Evolutionary conservation across 2,797 vertebrate genomes (phyloP).

Genomic region (Avahi laniger): DNA sequence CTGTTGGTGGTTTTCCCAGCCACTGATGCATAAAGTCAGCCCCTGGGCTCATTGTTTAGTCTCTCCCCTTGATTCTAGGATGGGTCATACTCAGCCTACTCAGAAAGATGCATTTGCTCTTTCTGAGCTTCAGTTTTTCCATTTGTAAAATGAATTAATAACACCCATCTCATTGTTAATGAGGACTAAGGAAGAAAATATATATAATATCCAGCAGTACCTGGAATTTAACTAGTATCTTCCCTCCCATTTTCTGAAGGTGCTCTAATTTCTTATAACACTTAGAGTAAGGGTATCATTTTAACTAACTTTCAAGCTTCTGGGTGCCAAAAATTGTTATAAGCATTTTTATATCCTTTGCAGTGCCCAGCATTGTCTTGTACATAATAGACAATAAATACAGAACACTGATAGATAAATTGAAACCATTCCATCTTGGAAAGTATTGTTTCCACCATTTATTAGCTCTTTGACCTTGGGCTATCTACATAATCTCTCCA

Average conservation of each 20-base stretch:
- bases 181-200: not conserved
- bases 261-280: not conserved
- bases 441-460: not conserved
- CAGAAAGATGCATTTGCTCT: not conserved
- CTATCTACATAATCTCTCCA: not conserved
- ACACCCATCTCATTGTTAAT: not conserved
- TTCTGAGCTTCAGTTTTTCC: not conserved
- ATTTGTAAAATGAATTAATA: conserved; percentile 20
- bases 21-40: not conserved
- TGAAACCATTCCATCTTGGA: not conserved
- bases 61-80: not conserved
- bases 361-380: not conserved
- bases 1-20: not conserved
- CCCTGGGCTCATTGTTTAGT: not conserved
- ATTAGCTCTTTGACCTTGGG: not conserved
- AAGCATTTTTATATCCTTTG: not conserved
- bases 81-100: not conserved
- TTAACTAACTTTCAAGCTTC: not conserved
- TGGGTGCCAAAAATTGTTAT: not conserved
- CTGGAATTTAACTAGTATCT: not conserved
- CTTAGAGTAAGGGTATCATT: not conserved
- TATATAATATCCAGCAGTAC: not conserved
- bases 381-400: not conserved
- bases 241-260: not conserved
- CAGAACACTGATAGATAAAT: not conserved